These are phyloP conservation scores for Drosophila dunni DNA, from an alignment of 1,140 invertebrate genomes.

Conservation along the genomic window DNA sequence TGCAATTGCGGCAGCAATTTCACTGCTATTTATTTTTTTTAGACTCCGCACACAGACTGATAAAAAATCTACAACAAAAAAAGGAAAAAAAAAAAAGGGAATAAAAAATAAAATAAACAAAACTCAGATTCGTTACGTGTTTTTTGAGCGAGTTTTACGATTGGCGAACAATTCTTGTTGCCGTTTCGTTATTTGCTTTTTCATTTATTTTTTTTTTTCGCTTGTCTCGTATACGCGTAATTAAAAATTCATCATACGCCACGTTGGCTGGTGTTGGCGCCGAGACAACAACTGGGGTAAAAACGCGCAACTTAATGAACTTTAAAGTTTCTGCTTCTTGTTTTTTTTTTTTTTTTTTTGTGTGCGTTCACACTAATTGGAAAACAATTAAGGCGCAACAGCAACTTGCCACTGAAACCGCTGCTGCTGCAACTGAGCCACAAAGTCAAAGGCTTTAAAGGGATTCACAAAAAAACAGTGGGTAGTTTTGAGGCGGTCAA, in stretches of 20 bases:
- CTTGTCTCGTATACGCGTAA: conserved; percentile 52
- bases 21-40: conserved; percentile 24
- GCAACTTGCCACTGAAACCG: conserved; percentile 36
- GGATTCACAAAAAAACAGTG: not conserved
- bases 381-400: conserved; percentile 69
- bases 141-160: conserved; percentile 50
- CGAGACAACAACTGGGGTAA: conserved; percentile 25
- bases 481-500: not conserved
- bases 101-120: conserved; percentile 2
- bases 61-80: conserved; percentile 22
- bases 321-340: conserved; percentile 56
- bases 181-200: conserved; percentile 22
- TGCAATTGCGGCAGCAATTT: conserved; percentile 48
- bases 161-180: conserved; percentile 57
- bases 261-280: conserved; percentile 48
- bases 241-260: conserved; percentile 82
- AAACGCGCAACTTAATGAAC: conserved; percentile 64
- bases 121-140: conserved; percentile 36
- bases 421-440: conserved; percentile 11
- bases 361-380: conserved; percentile 59
- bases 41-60: conserved; percentile 24
- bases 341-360: conserved; percentile 23
- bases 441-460: conserved; percentile 45
- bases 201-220: conserved; percentile 22
- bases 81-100: conserved; percentile 2